Base-by-base conservation (phyloP, 2,113 vertebrate species). In the Nothocercus julius region DNA sequence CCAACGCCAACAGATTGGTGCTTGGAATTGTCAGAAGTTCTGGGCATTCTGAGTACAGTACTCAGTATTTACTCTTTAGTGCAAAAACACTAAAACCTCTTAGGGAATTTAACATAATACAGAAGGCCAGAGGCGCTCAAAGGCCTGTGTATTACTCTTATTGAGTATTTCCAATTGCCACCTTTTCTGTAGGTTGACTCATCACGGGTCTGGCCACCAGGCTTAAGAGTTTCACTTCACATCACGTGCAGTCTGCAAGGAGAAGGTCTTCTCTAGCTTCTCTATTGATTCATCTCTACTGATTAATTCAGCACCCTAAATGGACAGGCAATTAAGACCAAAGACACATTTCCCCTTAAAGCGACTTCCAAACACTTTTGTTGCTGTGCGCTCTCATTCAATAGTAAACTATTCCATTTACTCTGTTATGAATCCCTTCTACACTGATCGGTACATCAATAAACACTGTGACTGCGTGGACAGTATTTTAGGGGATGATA, bases 81-180 rank as follows among this genome's bases (percentile, higher is more conserved):
- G 61, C 30, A 63, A 80, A 85, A 90, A 73, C 32, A 82, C 62
- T 87, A 64, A 95, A 96, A 93, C 81, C 63, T 82, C 27, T 58
- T 77, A 87, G 58, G 61, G 54, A 87, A 74, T 96, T 87, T 92
- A 91, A 88, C 63, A 80, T 24, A 85, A 89, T 74, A 75, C 32
- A 91, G 59, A 28, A 81, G 61, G 42, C 34, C 58, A 27, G 20
- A 49, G 70, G 40, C 45, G 38, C 58, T 90, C 91, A 86, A 96
- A 83, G 74, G 42, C 25, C 64, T 38, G 14, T 22, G 94, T 80
- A 25, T 70, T 53, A 54, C 59, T 91, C 19, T 56, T 87, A 92
- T 87, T 96, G 58, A 82, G 62, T 17, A 56, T 74, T 34, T 44
- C 74, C 94, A 96, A 96, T 67, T 75, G 44, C 61, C 75, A 80